Base-by-base conservation (phyloP, 2,113 vertebrate genomes). In the Calyptomena viridis region DNA sequence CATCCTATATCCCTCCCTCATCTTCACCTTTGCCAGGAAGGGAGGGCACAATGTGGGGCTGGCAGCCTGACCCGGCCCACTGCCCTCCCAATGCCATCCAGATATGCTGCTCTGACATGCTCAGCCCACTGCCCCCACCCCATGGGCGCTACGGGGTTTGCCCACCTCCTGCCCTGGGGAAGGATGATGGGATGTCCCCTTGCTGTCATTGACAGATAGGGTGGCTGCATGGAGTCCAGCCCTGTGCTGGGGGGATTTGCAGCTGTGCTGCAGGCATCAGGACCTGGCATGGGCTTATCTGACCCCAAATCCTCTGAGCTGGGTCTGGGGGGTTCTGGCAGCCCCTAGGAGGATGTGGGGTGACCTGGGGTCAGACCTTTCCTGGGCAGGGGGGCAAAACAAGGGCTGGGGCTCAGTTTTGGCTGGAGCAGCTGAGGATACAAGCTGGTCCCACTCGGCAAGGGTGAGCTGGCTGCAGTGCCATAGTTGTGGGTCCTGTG, bases 181-280 rank as follows among this genome's bases (percentile, higher is more conserved):
- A 23, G 40, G 53, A 1, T 0, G 3, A 19, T 6, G 16, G 49
- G 58, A 50, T 19, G 25, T 73, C 15, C 22, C 37, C 37, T 25
- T 47, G 58, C 31, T 83, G 56, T 44, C 39, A 4, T 4, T 63
- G 16, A 12, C 30, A 3, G 0, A 13, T 0, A 0, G 5, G 12
- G 31, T 19, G 68, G 44, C 75, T 71, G n/a, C 2, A 5, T 21
- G 19, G 68, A 15, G 17, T 10, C 4, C 27, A 64, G 27, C 63
- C 56, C n/a, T 3, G 7, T 35, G 35, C 37, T 17, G 24, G 12
- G 23, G 55, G 20, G 3, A 5, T 13, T 75, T 46, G 52, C 23
- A 72, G 33, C 63, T 80, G 46, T 2, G 2, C 6, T 1, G 6
- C 33, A 53, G 15, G 22, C 56, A 46, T n/a, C 35, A 46, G 47